Evolutionary conservation across 2,797 vertebrate genomes (phyloP), one percentile per base, ranked within the genome.

Genomic region (Meda fulgida): DNA sequence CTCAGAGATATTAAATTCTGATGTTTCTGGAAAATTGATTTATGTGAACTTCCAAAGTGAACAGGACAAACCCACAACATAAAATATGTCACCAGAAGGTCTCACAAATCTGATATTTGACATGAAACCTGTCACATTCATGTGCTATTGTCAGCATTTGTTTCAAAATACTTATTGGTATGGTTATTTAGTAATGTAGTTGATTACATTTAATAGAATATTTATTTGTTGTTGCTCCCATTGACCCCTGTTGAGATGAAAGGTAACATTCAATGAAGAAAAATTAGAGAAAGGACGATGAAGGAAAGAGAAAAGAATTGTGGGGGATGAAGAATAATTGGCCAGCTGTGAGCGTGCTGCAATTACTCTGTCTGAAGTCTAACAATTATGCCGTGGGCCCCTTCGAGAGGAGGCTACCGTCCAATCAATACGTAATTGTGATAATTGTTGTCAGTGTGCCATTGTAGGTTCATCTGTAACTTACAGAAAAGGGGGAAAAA

Each of bases 341-440:
- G 86, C 93, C 94, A 96, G 94, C 94, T 95, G 95, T 93, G 90
- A 34, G 86, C 80, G 7, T 78, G 91, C 91, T 92, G 91, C 94
- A 96, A 96, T 96, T 96, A 96, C 89, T 89, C 92, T 82, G 86
- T 93, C 93, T 94, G 90, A 94, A 93, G 93, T 95, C 93, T 91
- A 89, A 94, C 94, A 96, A 96, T 96, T 96, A 95, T 90, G 91
- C 93, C 91, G 89, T 91, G 86, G 89, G 85, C 90, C 90, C 92
- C 92, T 91, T 91, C 89, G 87, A 85, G 90, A 91, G 91, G 89
- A 91, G 89, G 92, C 92, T 87, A 89, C 90, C 38, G 81, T 90
- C 90, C 91, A 95, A 94, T 95, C 95, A 94, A 96, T 96, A 90
- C 93, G 91, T 96, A 95, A 96, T 96, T 94, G 94, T 92, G 88